Evolutionary conservation across 2,888 invertebrate genomes (phyloP).

Genomic region (Agapetus fuscipes): DNA sequence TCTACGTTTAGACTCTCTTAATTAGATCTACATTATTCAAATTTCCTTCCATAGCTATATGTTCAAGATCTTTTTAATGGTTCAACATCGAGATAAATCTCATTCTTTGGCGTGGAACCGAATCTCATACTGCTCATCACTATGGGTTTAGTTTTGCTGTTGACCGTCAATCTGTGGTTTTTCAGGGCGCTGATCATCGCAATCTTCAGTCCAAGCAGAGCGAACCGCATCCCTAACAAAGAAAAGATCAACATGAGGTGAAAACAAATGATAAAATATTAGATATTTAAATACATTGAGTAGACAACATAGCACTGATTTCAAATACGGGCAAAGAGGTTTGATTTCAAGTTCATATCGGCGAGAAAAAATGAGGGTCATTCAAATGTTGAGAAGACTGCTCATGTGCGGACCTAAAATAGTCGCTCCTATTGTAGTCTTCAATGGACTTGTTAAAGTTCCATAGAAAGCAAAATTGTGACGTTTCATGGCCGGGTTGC

Average conservation of each 20-base stretch:
- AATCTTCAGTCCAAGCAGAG: constrained; percentile 6
- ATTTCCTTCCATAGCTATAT: too few species aligned
- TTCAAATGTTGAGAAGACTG: too few species aligned
- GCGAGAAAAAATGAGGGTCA: too few species aligned
- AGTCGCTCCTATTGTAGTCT: too few species aligned
- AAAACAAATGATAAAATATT: constrained; percentile 1
- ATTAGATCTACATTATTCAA: too few species aligned
- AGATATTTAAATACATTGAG: constrained; percentile 1
- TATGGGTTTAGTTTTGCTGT: neutral
- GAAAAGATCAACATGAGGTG: neutral
- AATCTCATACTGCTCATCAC: constrained; percentile 10
- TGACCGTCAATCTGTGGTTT: constrained; percentile 8
- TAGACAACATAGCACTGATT: neutral
- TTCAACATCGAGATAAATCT: constrained; percentile 1
- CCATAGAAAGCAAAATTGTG: too few species aligned
- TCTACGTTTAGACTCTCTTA: too few species aligned
- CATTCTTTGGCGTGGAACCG: constrained; percentile 3
- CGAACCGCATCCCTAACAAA: constrained; percentile 15
- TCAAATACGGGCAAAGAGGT: too few species aligned
- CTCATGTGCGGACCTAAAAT: too few species aligned
- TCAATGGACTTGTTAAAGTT: too few species aligned
- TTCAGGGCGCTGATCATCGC: constrained; percentile 4
- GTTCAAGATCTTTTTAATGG: neutral
- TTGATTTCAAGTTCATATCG: too few species aligned
- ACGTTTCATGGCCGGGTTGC: too few species aligned